Evolutionary conservation across 2,797 vertebrate species (phyloP), one percentile per base, ranked within the genome.

Genomic region (Paedocypris micromegethes): DNA sequence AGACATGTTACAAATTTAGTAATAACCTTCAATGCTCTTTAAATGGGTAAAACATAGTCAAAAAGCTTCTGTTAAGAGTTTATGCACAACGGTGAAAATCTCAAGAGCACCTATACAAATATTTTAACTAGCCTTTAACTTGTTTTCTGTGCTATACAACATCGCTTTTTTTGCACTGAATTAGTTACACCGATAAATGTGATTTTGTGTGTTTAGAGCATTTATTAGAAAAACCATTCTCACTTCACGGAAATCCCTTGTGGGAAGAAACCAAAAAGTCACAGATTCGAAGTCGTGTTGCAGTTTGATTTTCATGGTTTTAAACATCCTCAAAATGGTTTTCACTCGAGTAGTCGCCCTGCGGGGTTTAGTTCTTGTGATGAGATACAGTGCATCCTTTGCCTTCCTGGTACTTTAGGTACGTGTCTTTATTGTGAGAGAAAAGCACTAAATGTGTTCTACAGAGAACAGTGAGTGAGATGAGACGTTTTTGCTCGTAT

Each of bases 401-500:
- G 49, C 49, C 23, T 23, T 44, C 41, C 41, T 45, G 23, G 7
- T 43, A 38, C n/a, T 37, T 37, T 45, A 4, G 1, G 23, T 47
- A 5, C 8, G 8, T 47, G 46, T 53, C 44, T 47, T 54, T 69
- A 53, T 8, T 9, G 48, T 63, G 4, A 67, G 59, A 52, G 8
- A 59, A 68, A 62, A 68, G 48, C 46, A 58, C 42, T 58, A 65
- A 68, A 61, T 62, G 3, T 53, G 40, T 59, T 42, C 41, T 64
- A 56, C 51, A 57, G 65, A 68, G 50, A 57, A 6, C 53, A 62
- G 37, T 51, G 63, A 70, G 71, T 72, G 73, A 68, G 54, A 73
- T 73, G 62, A 65, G 54, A 69, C 59, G 74, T 23, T 79, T 77
- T 72, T 79, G 68, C 64, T 75, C 68, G 50, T 66, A 45, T 74